Percentiles rank a stretch among this genome's conserved stretches.
Conservation (phyloP, 2,888 invertebrate species). For the Choreutis nemorana region DNA sequence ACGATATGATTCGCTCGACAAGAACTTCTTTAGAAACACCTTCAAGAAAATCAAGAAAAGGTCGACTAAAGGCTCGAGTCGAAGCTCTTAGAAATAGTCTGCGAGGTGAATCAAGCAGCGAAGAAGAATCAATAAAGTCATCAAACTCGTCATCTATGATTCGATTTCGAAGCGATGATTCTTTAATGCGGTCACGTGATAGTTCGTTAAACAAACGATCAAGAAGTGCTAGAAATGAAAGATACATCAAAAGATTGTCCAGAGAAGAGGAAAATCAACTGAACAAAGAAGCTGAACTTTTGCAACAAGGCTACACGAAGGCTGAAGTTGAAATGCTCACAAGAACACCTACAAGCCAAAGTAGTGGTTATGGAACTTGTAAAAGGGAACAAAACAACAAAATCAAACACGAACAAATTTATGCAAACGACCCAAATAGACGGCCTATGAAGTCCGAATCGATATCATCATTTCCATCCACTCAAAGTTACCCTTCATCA, state of each 20-base stretch:
- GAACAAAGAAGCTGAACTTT: slow-evolving; percentile 60
- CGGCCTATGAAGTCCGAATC: slow-evolving; percentile 55
- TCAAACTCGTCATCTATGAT: slow-evolving; percentile 71
- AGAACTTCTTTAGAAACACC: slow-evolving; percentile 59
- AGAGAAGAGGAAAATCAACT: slow-evolving; percentile 71
- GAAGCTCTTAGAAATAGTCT: slow-evolving; percentile 71
- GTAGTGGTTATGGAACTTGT: slow-evolving; percentile 56
- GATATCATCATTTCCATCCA: slow-evolving; percentile 60
- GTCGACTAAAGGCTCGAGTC: slow-evolving; percentile 70
- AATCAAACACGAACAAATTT: slow-evolving; percentile 37
- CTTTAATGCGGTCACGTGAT: slow-evolving; percentile 67
- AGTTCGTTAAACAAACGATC: slow-evolving; percentile 70
- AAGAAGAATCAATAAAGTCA: slow-evolving; percentile 75
- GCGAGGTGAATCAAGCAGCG: slow-evolving; percentile 72
- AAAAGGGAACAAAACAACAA: slow-evolving; percentile 57
- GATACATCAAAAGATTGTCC: slow-evolving; percentile 79
- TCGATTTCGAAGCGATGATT: slow-evolving; percentile 74
- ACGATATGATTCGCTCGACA: slow-evolving; percentile 38
- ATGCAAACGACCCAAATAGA: slow-evolving; percentile 33
- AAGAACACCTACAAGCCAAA: slow-evolving; percentile 60
- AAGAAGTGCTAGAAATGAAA: slow-evolving; percentile 79
- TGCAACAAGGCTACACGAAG: slow-evolving; percentile 58
- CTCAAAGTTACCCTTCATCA: slow-evolving; percentile 60
- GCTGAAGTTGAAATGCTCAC: slow-evolving; percentile 63
- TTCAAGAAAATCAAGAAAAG: slow-evolving; percentile 63